Base-by-base conservation (phyloP, 1,140 invertebrate species). In the Pseudomyrmex dendroicus region DNA sequence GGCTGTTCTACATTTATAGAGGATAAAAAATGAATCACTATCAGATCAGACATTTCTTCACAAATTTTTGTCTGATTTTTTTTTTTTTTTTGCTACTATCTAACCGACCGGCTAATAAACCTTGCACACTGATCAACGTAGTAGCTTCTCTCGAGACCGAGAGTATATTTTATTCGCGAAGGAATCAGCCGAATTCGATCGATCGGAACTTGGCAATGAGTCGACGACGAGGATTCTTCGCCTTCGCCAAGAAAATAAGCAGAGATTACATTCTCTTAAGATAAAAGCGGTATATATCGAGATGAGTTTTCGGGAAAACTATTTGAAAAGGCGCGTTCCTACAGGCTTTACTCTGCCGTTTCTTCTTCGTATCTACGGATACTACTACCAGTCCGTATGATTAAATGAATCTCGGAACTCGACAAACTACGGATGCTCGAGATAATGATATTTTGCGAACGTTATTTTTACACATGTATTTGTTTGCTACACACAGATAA, bases 261-360 rank as follows among this genome's bases (percentile, higher is more conserved):
- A 35, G 48, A 54, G 66, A 72, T 56, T 15, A 64, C 22, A 35
- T 52, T 52, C 50, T 62, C 44, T 48, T 48, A 20, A 54, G 54
- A 78, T 78, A 72, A 72, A 80, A 44, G 20, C 8, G 56, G 54
- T 59, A 80, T 80, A 72, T 44, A 80, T 70, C 76, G 66, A 80
- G 44, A 80, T 80, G 66, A 80, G 46, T 70, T 72, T 59, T 72
- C 54, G 66, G 54, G 59, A 46, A 20, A 61, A 59, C 66, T 50
- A 50, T 72, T 72, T 72, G 66, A 80, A 80, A 70, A 50, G 66
- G 66, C 56, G 20, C 66, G 22, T 17, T 73, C n/a, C 25, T 72
- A 73, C 50, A 5, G 15, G 44, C n/a, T 20, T 25, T 1, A 8
- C 15, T 48, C n/a, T 35, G 25, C 8, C 17, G 9, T 44, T 59